Base-by-base conservation (phyloP, 2,113 vertebrate genomes). In the Misgurnus anguillicaudatus region DNA sequence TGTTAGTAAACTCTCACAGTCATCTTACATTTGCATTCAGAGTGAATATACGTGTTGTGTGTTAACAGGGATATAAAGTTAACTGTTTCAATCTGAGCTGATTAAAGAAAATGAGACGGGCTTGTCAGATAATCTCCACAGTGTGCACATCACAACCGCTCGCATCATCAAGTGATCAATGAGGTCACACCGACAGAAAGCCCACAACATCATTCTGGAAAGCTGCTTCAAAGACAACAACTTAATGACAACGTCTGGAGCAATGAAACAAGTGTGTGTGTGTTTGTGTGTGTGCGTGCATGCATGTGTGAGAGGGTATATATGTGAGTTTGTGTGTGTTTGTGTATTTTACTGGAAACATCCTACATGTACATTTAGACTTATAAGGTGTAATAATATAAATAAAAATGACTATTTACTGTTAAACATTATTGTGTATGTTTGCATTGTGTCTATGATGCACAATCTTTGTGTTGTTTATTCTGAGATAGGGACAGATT, bases 241-340 rank as follows among this genome's bases (percentile, higher is more conserved):
- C 87, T 85, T 82, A 85, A 92, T 90, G 90, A 92, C 90, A 90
- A 24, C 41, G 77, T 83, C 86, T 67, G 53, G 42, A 76, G 58
- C 24, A 24, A 24, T 24, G 24, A 24, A 24, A 24, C 41, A 14
- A 36, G n/a, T n/a, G n/a, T 11, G 11, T 38, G 51, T 17, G 38
- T 24, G n/a, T 16, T 3, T 60, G 39, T 16, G 71, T 41, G 78
- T 48, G 42, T 13, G n/a, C n/a, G n/a, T n/a, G 47, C 9, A 5
- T 19, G 36, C 6, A 31, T 3, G 16, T 64, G 42, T 19, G n/a
- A 16, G 5, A 8, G 36, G 9, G 17, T 4, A 9, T 3, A 89
- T 87, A 86, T 85, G 88, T 41, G 36, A 83, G n/a, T n/a, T n/a
- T n/a, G n/a, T n/a, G n/a, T n/a, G n/a, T n/a, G 24, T 31, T 31